These are phyloP conservation scores for Barypeithes pellucidus DNA, from an alignment of 2,888 invertebrate species.

Conservation along the genomic window DNA sequence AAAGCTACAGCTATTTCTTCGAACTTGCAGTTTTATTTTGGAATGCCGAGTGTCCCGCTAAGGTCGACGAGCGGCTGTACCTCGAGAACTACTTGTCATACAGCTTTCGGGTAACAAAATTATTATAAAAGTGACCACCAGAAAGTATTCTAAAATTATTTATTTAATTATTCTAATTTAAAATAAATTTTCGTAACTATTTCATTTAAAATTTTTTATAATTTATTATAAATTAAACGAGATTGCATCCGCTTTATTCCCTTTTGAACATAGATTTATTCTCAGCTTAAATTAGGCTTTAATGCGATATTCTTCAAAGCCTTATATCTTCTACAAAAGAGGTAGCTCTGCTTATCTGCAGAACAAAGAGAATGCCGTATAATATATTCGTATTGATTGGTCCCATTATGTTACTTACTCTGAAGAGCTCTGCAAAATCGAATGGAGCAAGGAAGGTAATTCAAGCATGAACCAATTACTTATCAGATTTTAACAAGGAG, in stretches of 20 bases:
- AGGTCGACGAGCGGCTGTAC: no score
- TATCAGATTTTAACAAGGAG: background rate
- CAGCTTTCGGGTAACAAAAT: no score
- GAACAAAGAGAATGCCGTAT: conserved; percentile 15
- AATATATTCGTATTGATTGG: conserved; percentile 27
- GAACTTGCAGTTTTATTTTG: no score
- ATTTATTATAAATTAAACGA: conserved; percentile 11
- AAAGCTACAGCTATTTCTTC: no score
- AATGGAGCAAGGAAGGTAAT: background rate
- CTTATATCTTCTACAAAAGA: conserved; percentile 7
- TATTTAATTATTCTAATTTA: no score
- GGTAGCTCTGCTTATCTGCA: conserved; percentile 20
- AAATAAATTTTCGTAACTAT: no score
- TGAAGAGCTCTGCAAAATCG: conserved; percentile 7
- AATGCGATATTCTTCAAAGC: conserved; percentile 18
- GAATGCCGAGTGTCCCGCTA: no score
- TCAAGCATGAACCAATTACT: background rate
- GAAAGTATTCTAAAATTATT: no score
- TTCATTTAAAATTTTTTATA: background rate
- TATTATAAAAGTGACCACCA: no score
- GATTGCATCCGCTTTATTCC: conserved; percentile 14
- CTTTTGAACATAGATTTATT: conserved; percentile 8
- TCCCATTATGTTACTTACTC: conserved; percentile 16
- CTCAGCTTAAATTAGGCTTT: conserved; percentile 8
- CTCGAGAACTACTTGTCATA: no score